Conservation (phyloP, 2,888 invertebrate genomes). For the Itoplectis maculator region DNA sequence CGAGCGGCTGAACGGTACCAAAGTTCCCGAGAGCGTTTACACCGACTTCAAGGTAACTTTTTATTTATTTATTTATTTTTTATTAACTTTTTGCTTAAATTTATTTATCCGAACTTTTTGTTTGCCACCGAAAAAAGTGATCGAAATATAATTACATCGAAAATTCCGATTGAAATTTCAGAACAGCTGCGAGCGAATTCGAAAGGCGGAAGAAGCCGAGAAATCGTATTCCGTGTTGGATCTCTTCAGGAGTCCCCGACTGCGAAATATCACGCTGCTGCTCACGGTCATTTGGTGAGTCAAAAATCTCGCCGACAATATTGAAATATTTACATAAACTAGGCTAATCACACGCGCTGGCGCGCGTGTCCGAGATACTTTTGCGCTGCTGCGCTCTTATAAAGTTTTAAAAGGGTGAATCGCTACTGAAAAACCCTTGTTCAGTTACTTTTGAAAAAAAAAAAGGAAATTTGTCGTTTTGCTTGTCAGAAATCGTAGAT, state of each 20-base stretch:
- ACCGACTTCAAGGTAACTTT: constrained; percentile 88
- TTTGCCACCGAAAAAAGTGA: too few relatives aligned
- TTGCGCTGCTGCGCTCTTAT: too few relatives aligned
- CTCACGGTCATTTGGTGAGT: constrained; percentile 92
- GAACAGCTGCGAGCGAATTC: constrained; percentile 87
- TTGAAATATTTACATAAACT: neutral
- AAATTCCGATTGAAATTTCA: constrained; percentile 63
- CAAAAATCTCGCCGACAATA: neutral
- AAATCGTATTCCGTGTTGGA: constrained; percentile 92
- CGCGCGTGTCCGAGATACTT: too few relatives aligned
- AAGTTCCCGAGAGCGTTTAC: constrained; percentile 91
- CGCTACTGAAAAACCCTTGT: too few relatives aligned
- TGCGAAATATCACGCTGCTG: constrained; percentile 91
- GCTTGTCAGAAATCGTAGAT: too few relatives aligned
- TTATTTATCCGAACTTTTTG: neutral
- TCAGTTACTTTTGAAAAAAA: too few relatives aligned
- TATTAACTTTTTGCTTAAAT: too few relatives aligned
- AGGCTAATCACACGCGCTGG: too few relatives aligned
- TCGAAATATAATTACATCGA: neutral
- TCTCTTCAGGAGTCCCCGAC: constrained; percentile 91
- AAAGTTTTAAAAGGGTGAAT: too few relatives aligned
- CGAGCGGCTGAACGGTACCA: constrained; percentile 91
- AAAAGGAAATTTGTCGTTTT: neutral
- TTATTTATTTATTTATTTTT: neutral
- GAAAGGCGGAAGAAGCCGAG: constrained; percentile 90